Percentiles rank a stretch among this genome's conserved stretches.
phyloP scores from a whole-genome alignment of 2,888 invertebrate species.

The Pherbina coryleti region DNA sequence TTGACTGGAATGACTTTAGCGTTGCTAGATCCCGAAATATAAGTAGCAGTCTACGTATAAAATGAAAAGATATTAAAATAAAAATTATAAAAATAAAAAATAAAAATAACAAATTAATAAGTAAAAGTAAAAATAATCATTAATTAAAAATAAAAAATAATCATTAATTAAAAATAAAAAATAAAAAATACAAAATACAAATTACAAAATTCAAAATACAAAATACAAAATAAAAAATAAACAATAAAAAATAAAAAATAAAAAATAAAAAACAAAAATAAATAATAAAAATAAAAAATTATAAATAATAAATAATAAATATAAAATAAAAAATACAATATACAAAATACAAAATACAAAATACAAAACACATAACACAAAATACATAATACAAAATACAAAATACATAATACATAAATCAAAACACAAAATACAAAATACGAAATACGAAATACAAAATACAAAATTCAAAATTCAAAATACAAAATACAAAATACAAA shows the following conservation, averaged over 20 bases:
- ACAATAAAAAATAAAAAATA: not conserved
- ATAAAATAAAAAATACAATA: not conserved
- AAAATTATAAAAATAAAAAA: no score
- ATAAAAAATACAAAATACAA: not conserved
- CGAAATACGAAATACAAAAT: not conserved
- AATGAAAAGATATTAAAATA: no score
- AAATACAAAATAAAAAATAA: not conserved
- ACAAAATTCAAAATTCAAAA: no score
- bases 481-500: no score
- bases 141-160: no score
- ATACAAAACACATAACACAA: not conserved
- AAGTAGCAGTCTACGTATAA: no score
- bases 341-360: slow-evolving; percentile 3
- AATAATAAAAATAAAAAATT: slow-evolving; percentile 21
- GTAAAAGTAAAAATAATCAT: no score
- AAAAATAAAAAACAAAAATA: slow-evolving; percentile 26
- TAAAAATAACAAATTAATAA: no score
- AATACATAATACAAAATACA: not conserved
- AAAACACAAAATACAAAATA: not conserved
- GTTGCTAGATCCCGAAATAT: no score
- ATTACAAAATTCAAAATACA: slow-evolving; percentile 5
- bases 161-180: no score
- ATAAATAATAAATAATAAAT: not conserved
- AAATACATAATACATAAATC: not conserved
- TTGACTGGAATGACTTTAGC: no score